Evolutionary conservation across 2,113 vertebrate species (phyloP), one percentile per base, ranked within the genome.

Genomic region (Phoxinus phoxinus): DNA sequence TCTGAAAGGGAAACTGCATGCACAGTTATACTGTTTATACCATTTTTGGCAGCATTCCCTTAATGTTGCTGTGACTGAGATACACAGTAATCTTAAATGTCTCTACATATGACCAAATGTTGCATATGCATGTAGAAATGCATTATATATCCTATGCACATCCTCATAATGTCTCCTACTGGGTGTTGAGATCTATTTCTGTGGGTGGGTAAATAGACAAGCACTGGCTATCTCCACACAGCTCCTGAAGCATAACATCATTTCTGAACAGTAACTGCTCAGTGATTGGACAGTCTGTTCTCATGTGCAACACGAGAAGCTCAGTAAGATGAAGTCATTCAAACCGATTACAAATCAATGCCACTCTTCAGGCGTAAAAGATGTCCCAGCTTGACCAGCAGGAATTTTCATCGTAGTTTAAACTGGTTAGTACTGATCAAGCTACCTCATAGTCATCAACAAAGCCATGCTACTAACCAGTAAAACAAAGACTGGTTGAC

Each of bases 231-330:
- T 17, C 41, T 74, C n/a, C 72, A 74, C 41, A 25, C 17, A 1
- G 46, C 46, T 21, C 46, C 27, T 10, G n/a, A 17, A 51, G 27
- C 46, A 51, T 76, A 51, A 53, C 81, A 72, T 72, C 30, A 25
- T 53, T 83, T 72, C 67, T 83, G 81, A 15, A 72, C 67, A 37
- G 81, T 83, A 83, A 83, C 67, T 83, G 81, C 51, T 41, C 63
- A 72, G 11, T 25, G 81, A 83, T 83, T 72, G 81, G 81, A 35
- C 67, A 72, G 15, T 17, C 67, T 37, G 48, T n/a, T 69, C 48
- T 83, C 0, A 3, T 27, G 79, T 83, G 65, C 81, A 48, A 56
- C 46, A 37, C 6, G 44, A 53, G 30, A 13, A 72, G 81, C 81
- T 25, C 30, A 53, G 63, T 19, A 27, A 51, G 25, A 81, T 67